Percentiles rank a stretch among this genome's conserved stretches.
These are phyloP conservation scores for Cydia strobilella DNA, from an alignment of 1,140 invertebrate genomes.

Conservation along the genomic window DNA sequence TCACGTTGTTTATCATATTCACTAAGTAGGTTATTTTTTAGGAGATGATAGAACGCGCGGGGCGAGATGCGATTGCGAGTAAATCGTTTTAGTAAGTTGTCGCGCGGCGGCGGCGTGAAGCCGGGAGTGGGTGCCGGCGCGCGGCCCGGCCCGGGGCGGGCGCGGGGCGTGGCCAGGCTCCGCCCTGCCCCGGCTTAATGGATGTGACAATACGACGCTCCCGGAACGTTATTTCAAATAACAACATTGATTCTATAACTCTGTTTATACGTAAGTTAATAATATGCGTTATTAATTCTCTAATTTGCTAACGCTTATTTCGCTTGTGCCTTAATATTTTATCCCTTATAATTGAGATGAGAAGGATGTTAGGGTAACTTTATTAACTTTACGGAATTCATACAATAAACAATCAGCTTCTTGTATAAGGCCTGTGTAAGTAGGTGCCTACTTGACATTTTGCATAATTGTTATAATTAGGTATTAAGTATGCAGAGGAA, in stretches of 20 bases:
- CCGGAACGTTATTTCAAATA: conserved; percentile 63
- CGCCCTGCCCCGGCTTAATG: conserved; percentile 68
- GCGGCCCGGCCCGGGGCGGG: conserved; percentile 47
- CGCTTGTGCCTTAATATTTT: conserved; percentile 2
- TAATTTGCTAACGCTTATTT: conserved; percentile 15
- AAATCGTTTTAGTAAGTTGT: conserved; percentile 72
- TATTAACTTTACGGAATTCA: neutral
- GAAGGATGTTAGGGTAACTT: neutral
- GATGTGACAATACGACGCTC: conserved; percentile 75
- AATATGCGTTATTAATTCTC: conserved; percentile 27
- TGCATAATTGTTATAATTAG: too few relatives aligned
- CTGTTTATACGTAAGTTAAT: conserved; percentile 54
- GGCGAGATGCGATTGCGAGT: conserved; percentile 65
- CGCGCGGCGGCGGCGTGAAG: conserved; percentile 38
- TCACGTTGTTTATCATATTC: conserved; percentile 11
- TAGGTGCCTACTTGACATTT: too few relatives aligned
- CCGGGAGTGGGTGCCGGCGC: conserved; percentile 28
- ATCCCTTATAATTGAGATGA: neutral
- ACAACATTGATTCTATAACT: conserved; percentile 67
- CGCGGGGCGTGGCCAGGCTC: conserved; percentile 52
- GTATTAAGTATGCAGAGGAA: too few relatives aligned
- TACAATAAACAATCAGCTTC: neutral
- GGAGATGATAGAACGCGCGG: conserved; percentile 59
- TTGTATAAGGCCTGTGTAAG: too few relatives aligned
- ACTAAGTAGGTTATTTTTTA: conserved; percentile 43